Conservation (phyloP, 2,113 vertebrate genomes). For the Pelusios castaneus region DNA sequence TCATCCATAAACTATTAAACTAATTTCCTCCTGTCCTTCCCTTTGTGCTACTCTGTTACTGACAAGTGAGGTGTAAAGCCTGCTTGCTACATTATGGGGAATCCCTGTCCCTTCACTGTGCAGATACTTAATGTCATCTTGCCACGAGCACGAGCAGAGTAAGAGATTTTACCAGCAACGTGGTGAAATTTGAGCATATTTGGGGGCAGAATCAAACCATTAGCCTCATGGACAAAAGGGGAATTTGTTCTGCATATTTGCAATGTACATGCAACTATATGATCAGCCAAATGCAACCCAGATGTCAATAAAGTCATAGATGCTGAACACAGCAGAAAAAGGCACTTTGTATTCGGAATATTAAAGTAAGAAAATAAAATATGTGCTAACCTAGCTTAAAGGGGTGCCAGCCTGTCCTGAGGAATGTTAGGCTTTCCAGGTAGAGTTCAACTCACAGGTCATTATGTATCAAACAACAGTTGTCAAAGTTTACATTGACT, state of each 20-base stretch:
- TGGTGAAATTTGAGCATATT: not conserved
- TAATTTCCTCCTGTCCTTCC: not conserved
- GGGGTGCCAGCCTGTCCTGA: not conserved
- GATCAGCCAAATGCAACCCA: not conserved
- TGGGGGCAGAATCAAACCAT: conserved; percentile 5
- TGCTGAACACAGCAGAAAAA: not conserved
- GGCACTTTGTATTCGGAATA: not conserved
- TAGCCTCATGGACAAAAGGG: conserved; percentile 23
- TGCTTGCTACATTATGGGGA: not conserved
- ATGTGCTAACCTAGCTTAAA: not conserved
- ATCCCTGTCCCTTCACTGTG: not conserved
- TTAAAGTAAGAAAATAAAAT: not conserved
- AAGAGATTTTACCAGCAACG: not conserved
- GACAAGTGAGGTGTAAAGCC: not conserved
- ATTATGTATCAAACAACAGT: not conserved
- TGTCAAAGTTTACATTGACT: not conserved
- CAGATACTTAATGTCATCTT: not conserved
- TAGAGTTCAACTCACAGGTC: not conserved
- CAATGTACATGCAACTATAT: not conserved
- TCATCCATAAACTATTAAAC: not conserved
- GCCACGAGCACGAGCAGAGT: not conserved
- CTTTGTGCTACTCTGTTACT: not conserved
- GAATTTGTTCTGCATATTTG: conserved; percentile 8
- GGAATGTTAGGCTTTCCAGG: not conserved
- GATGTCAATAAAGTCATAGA: conserved; percentile 32